Evolutionary conservation across 2,797 vertebrate species (phyloP).

Genomic region (Margarornis squamiger): DNA sequence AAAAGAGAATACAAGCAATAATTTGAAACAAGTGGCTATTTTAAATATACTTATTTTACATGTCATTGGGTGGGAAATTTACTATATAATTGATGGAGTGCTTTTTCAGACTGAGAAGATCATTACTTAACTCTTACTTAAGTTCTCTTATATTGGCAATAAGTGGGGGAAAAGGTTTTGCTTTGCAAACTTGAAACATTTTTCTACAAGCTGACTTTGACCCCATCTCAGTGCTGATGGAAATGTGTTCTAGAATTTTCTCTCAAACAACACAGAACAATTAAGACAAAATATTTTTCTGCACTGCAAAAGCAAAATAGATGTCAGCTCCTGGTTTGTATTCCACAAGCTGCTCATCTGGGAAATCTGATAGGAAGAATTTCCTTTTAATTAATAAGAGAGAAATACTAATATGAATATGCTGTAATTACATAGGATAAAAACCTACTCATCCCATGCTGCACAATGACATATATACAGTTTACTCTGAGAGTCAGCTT

Average conservation of each 20-base stretch:
- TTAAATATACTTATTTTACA: not conserved
- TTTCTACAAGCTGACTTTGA: not conserved
- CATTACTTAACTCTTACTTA: not conserved
- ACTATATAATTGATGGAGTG: not conserved
- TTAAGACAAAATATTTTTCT: not conserved
- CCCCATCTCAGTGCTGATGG: rapidly evolving
- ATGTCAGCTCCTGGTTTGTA: not conserved
- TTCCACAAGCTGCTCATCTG: not conserved
- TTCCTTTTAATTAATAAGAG: not conserved
- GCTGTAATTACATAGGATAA: not conserved
- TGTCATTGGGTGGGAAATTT: not conserved
- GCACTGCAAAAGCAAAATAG: not conserved
- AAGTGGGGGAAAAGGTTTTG: rapidly evolving
- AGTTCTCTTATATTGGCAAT: not conserved
- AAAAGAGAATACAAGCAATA: not conserved
- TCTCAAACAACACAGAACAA: not conserved
- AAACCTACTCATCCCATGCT: not conserved
- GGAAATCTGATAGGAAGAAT: not conserved
- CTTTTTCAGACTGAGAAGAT: not conserved
- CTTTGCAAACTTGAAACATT: not conserved
- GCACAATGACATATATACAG: not conserved
- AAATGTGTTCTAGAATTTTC: not conserved
- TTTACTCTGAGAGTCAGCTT: not conserved
- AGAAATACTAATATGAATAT: not conserved
- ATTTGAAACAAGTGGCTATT: not conserved